Conservation (phyloP, 1,140 invertebrate species). For the Ceratina japonica region DNA sequence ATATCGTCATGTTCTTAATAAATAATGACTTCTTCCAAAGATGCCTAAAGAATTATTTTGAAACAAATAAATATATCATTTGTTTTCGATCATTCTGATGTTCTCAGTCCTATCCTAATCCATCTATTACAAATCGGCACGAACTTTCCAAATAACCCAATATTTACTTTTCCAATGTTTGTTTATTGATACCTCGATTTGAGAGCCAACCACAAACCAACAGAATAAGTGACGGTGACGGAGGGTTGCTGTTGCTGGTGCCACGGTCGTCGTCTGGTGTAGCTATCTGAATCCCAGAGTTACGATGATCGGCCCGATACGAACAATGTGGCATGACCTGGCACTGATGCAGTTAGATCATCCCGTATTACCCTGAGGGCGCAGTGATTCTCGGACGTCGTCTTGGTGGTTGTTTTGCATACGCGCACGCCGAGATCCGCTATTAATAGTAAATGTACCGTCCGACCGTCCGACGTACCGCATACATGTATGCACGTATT, state of each 20-base stretch:
- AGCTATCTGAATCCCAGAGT: conserved; percentile 38
- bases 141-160: no score
- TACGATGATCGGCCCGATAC: conserved; percentile 42
- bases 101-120: no score
- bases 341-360: conserved; percentile 53
- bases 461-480: neutral
- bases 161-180: no score
- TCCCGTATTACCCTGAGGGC: conserved; percentile 41
- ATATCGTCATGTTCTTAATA: no score
- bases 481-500: neutral
- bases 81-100: no score
- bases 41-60: no score
- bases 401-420: conserved; percentile 23
- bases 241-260: conserved; percentile 1
- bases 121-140: no score
- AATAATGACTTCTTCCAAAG: no score
- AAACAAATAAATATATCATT: no score
- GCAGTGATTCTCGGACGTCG: conserved; percentile 21
- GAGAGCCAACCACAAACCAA: no score
- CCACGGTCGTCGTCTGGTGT: conserved; percentile 33
- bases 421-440: conserved; percentile 6
- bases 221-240: conserved; percentile 13
- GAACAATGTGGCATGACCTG: conserved; percentile 45
- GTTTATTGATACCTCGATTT: neutral
- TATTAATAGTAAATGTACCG: conserved; percentile 5